A percentile compares a stretch with the other conserved stretches of the same genome.
phyloP scores from a whole-genome alignment of 2,888 invertebrate species.

The Agrotis segetum region DNA sequence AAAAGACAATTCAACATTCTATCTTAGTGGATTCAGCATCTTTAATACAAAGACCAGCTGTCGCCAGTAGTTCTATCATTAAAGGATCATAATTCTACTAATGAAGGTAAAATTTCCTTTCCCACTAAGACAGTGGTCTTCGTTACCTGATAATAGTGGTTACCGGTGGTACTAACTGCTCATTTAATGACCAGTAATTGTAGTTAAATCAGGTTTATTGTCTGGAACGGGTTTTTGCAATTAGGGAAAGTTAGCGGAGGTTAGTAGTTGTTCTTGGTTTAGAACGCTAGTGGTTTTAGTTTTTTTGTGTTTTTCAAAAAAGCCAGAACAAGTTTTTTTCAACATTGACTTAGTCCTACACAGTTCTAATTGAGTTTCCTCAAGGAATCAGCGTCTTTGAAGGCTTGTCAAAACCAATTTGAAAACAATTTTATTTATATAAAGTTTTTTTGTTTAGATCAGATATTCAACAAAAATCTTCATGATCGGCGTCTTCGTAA shows the following conservation, averaged over 20 bases:
- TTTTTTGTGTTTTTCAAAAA: not conserved
- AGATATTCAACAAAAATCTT: too few species aligned
- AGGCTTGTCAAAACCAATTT: too few species aligned
- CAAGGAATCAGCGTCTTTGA: too few species aligned
- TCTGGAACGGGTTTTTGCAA: constrained; percentile 15
- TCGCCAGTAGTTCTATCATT: not conserved
- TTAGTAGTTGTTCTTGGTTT: constrained; percentile 5
- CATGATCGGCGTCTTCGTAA: too few species aligned
- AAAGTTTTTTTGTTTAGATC: too few species aligned
- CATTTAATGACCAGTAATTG: constrained; percentile 33
- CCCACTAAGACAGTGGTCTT: constrained; percentile 15
- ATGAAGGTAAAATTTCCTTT: constrained; percentile 45
- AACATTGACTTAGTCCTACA: too few species aligned
- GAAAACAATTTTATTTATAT: too few species aligned
- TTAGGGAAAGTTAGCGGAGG: not conserved
- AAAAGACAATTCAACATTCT: too few species aligned
- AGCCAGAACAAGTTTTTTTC: not conserved
- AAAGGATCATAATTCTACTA: constrained; percentile 28
- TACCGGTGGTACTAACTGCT: constrained; percentile 5
- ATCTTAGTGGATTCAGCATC: too few species aligned
- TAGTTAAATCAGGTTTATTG: constrained; percentile 15
- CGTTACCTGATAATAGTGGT: constrained; percentile 30
- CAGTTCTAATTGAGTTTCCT: too few species aligned
- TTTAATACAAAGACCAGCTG: too few species aligned
- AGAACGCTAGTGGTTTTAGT: not conserved